Evolutionary conservation across 2,113 vertebrate species (phyloP), one percentile per base, ranked within the genome.

Genomic region (Heterotis niloticus): DNA sequence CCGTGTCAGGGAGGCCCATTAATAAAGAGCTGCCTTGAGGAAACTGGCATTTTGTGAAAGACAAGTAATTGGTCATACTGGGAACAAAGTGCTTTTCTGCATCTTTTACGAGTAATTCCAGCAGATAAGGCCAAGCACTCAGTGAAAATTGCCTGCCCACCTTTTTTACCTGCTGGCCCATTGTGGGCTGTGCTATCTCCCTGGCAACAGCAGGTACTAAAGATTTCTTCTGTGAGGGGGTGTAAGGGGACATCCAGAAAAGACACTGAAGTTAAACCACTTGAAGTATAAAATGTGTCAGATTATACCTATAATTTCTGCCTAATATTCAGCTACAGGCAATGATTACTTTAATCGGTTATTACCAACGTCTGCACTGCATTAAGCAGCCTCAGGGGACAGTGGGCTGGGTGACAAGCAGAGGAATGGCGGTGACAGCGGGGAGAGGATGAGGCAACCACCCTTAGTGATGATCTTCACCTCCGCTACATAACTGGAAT

Each of bases 1-100:
- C 7, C 34, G 2, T 44, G 34, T 44, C 7, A 44, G 34, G 34
- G 20, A 2, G 20, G 16, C 17, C 10, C 10, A 16, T 69, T 69
- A 28, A 69, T 26, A 68, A 34, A 26, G 1, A 17, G 29, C 29
- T 70, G 7, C 68, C 28, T 18, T 34, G 17, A 44, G 68, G 2
- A 13, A 70, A 51, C 18, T 44, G 0, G 68, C 68, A 70, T 70
- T 20, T 70, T 65, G 68, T 70, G 68, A 70, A 69, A 70, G 29
- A 7, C 26, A 44, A 34, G 20, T 70, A 70, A 70, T 70, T 70
- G 29, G 13, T 20, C 26, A 20, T 9, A 51, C 18, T 7, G 28
- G 68, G 67, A 51, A 70, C 18, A 23, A 44, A 51, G 28, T 70
- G 5, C 14, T 34, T 18, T 12, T 1, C 17, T 44, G 7, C 51